Percentiles rank a stretch among this genome's conserved stretches.
phyloP scores from a whole-genome alignment of 2,797 vertebrate species.

The Girardinus metallicus region DNA sequence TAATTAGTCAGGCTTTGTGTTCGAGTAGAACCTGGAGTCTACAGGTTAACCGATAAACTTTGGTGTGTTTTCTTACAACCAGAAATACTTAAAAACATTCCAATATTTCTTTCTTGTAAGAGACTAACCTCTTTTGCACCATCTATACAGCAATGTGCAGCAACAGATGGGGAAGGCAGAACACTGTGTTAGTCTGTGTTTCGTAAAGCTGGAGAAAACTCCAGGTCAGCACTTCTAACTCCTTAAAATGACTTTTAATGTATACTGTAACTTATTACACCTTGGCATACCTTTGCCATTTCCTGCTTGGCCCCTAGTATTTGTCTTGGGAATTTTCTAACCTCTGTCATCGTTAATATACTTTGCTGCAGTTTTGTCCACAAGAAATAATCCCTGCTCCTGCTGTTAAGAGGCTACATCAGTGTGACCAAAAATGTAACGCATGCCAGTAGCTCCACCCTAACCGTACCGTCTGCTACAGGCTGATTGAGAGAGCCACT shows the following conservation, averaged over 20 bases:
- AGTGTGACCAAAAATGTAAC: no score
- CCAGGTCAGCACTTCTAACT: not conserved
- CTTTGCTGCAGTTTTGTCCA: not conserved
- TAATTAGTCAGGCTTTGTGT: not conserved
- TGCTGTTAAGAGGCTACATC: not conserved
- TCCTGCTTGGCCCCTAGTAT: not conserved
- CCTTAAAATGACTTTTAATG: not conserved
- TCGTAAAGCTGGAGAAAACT: not conserved
- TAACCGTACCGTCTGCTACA: not conserved
- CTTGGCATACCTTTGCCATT: not conserved
- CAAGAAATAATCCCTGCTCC: not conserved
- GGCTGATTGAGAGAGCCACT: not conserved
- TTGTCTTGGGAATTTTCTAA: not conserved
- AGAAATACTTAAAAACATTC: not conserved
- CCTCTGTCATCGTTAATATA: not conserved
- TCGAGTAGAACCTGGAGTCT: not conserved
- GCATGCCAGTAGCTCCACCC: not conserved
- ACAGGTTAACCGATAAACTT: not conserved
- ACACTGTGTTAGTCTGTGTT: not conserved
- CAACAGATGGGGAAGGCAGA: not conserved
- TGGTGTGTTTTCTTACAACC: not conserved
- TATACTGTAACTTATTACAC: not conserved
- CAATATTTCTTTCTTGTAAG: not conserved
- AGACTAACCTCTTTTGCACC: not conserved
- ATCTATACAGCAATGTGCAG: not conserved